phyloP scores from a whole-genome alignment of 1,140 invertebrate species.

The Meloidogyne floridensis region DNA sequence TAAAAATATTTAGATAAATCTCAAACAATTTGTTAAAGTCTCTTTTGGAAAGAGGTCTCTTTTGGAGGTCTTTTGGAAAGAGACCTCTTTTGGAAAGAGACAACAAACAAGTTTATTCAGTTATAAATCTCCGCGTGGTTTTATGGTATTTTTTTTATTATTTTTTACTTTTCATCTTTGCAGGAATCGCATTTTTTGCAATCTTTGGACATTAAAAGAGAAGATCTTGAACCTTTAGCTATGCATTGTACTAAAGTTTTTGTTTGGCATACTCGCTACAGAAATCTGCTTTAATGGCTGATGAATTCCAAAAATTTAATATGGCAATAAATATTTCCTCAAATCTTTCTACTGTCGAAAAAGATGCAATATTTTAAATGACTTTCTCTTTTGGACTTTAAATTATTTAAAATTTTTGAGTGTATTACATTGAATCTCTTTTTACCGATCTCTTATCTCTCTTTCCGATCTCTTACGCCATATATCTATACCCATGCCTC shows the following conservation, averaged over 20 bases:
- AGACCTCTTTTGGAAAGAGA: too few relatives aligned
- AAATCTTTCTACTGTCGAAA: background rate
- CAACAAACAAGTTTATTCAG: conserved; percentile 56
- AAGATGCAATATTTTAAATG: too few relatives aligned
- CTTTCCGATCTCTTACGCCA: too few relatives aligned
- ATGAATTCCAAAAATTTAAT: conserved; percentile 31
- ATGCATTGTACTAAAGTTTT: conserved; percentile 60
- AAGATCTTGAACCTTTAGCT: conserved; percentile 60
- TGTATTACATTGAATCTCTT: conserved; percentile 14
- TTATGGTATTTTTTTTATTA: too few relatives aligned
- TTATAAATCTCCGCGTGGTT: too few relatives aligned
- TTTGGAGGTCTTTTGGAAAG: too few relatives aligned
- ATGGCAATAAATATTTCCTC: background rate
- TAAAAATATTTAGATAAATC: too few relatives aligned
- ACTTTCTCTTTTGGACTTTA: too few relatives aligned
- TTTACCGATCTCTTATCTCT: background rate
- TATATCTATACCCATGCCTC: too few relatives aligned
- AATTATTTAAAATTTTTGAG: background rate
- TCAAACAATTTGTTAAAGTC: too few relatives aligned
- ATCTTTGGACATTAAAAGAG: conserved; percentile 36
- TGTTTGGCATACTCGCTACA: conserved; percentile 55
- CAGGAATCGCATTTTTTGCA: conserved; percentile 61
- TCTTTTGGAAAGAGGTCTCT: too few relatives aligned
- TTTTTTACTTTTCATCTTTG: conserved; percentile 31
- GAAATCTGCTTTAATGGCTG: background rate